Evolutionary conservation across 2,797 vertebrate species (phyloP).

Genomic region (Sphenopsis melanotis): DNA sequence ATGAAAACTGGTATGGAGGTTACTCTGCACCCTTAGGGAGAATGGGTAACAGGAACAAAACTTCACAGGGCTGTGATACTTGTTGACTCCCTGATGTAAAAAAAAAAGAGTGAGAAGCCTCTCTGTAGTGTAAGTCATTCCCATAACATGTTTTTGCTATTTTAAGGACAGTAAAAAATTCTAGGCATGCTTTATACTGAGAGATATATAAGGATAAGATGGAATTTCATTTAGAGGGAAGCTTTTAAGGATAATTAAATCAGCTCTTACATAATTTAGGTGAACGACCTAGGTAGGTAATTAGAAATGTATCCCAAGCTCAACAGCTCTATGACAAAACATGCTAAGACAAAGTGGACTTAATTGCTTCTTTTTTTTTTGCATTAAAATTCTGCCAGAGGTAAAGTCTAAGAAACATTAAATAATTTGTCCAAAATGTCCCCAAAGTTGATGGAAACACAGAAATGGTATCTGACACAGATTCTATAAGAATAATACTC

Average conservation of each 20-base stretch:
- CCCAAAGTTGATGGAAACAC: neutral
- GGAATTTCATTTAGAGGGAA: neutral
- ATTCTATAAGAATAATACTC: neutral
- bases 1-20: neutral
- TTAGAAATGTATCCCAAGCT: neutral
- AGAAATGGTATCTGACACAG: neutral
- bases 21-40: neutral
- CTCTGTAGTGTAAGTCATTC: neutral
- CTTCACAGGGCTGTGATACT: neutral
- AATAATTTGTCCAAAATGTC: neutral
- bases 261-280: neutral
- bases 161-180: neutral
- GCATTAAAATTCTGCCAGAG: neutral
- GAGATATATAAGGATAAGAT: neutral
- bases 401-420: neutral
- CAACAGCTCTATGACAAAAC: neutral
- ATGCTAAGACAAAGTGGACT: neutral
- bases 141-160: neutral
- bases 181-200: neutral
- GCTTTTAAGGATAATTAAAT: slow-evolving; percentile 46
- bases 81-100: neutral
- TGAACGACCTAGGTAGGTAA: neutral
- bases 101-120: neutral
- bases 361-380: neutral
- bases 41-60: neutral